A percentile compares a stretch with the other conserved stretches of the same genome.
Conservation (phyloP, 2,797 vertebrate species). For the Microctenopoma lineatum region DNA sequence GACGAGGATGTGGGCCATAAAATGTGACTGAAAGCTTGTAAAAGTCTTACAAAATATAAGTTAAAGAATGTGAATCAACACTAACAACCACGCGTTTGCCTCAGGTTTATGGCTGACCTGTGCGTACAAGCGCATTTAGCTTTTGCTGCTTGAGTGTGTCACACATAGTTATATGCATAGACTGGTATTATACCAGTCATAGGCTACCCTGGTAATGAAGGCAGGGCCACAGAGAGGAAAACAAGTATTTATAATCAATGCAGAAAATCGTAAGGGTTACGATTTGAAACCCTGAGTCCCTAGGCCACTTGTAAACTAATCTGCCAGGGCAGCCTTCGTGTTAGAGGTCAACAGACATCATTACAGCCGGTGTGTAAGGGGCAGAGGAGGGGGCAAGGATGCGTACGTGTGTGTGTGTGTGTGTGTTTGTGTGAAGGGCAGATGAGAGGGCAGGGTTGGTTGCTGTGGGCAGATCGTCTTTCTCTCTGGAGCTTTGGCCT, state of each 20-base stretch:
- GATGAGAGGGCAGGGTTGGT: conserved; percentile 73
- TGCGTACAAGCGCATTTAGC: not conserved
- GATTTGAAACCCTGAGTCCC: conserved; percentile 72
- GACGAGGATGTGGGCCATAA: not conserved
- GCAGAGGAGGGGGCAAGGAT: conserved; percentile 70
- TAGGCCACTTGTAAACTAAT: conserved; percentile 82
- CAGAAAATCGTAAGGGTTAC: conserved; percentile 63
- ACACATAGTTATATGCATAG: conserved; percentile 3
- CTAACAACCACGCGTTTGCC: too few relatives aligned
- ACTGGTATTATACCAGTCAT: conserved; percentile 1
- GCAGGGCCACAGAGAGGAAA: conserved; percentile 34
- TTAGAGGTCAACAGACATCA: conserved; percentile 84
- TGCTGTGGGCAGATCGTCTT: conserved; percentile 81
- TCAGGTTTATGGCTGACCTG: too few relatives aligned
- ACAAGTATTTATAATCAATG: conserved; percentile 68
- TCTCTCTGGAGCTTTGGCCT: conserved; percentile 77
- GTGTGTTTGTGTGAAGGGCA: conserved; percentile 77
- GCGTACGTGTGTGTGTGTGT: conserved; percentile 48
- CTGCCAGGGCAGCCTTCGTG: conserved; percentile 77
- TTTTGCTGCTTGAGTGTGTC: not conserved
- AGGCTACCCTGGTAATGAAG: conserved; percentile 17
- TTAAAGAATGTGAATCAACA: too few relatives aligned
- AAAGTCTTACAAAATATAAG: not conserved
- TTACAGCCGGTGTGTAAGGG: conserved; percentile 76
- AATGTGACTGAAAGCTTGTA: not conserved